A percentile compares a stretch with the other conserved stretches of the same genome.
Evolutionary conservation across 1,140 invertebrate species (phyloP).

Genomic region (Polypedilum pembai): DNA sequence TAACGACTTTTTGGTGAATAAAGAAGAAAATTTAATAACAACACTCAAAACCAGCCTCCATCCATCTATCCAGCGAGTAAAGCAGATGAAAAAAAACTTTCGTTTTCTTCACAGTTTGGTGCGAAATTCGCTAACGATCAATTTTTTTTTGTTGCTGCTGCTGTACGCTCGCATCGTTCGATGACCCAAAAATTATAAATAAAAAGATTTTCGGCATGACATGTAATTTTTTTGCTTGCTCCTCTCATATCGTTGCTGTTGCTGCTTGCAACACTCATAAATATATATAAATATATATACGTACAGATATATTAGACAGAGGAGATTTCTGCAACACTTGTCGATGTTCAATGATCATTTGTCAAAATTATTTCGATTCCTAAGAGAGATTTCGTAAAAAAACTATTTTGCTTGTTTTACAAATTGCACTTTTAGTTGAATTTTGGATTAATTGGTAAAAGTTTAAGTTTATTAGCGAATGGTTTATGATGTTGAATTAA

Average conservation of each 20-base stretch:
- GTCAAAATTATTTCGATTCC: not conserved
- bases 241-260: too few species aligned
- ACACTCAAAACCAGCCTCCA: not conserved
- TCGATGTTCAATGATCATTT: not conserved
- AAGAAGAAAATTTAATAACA: not conserved
- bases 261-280: too few species aligned
- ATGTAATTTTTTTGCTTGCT: not conserved
- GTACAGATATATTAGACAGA: not conserved
- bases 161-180: not conserved
- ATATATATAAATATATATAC: not conserved
- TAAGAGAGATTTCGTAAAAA: not conserved
- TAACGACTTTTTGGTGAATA: too few species aligned
- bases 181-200: constrained; percentile 1
- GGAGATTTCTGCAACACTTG: not conserved
- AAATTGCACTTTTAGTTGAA: too few species aligned
- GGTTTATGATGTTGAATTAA: too few species aligned
- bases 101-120: constrained; percentile 1
- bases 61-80: not conserved
- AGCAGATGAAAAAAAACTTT: constrained; percentile 6
- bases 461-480: too few species aligned
- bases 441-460: too few species aligned
- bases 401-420: too few species aligned
- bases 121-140: constrained; percentile 2
- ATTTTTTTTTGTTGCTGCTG: constrained; percentile 8
- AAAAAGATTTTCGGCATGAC: not conserved